Percentiles rank a stretch among this genome's conserved stretches.
Evolutionary conservation across 2,797 vertebrate species (phyloP).

Genomic region (Ceyx erithaca): DNA sequence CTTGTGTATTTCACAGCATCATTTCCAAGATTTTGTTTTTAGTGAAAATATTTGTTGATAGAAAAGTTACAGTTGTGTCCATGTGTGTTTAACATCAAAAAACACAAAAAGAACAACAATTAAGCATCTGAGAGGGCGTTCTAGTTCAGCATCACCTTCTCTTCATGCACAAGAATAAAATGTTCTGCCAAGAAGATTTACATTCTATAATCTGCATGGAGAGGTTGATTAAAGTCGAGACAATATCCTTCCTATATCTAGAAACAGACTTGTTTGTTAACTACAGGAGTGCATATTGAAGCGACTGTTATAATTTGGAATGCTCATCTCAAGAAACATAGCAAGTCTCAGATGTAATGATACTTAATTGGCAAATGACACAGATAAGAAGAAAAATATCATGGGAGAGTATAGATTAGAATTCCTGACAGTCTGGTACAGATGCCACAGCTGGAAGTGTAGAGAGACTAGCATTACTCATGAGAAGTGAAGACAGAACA

Average conservation of each 20-base stretch:
- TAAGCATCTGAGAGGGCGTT: neutral
- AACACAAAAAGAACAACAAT: neutral
- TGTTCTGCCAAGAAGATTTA: conserved; percentile 12
- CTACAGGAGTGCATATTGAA: neutral
- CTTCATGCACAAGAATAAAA: neutral
- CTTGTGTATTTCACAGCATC: neutral
- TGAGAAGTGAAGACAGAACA: neutral
- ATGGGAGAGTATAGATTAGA: neutral
- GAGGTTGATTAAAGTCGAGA: conserved; percentile 37
- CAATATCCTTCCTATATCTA: conserved; percentile 8
- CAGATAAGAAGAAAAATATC: conserved; percentile 12
- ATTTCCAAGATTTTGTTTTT: neutral
- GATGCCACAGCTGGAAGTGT: neutral
- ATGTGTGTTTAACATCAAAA: neutral
- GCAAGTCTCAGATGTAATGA: neutral
- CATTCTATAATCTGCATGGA: neutral
- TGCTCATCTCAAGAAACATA: neutral
- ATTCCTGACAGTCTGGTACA: neutral
- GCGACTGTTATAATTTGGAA: neutral
- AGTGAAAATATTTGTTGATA: neutral
- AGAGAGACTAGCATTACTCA: conserved; percentile 7
- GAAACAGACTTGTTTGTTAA: conserved; percentile 4
- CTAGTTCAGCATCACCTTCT: neutral
- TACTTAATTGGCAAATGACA: conserved; percentile 17
- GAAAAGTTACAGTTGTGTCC: neutral